These are phyloP conservation scores for Eunapius fragilis DNA, from an alignment of 37 sponge, comb jelly and placozoan species.

Conservation along the genomic window DNA sequence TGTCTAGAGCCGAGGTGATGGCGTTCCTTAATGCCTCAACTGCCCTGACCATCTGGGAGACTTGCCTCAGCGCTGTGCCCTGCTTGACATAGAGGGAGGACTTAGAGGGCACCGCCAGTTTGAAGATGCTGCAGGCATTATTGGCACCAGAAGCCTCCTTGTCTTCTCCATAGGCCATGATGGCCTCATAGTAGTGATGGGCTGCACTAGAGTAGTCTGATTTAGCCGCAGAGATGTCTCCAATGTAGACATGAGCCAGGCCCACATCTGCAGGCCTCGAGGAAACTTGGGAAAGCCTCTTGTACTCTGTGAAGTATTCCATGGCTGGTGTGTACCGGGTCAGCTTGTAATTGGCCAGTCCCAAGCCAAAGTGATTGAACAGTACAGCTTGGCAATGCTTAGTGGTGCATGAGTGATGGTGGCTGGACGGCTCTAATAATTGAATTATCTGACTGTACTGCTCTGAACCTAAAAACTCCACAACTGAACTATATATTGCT, in stretches of 20 bases:
- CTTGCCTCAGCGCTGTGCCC: constrained; percentile 10
- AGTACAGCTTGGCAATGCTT: neutral
- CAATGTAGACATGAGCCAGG: constrained; percentile 56
- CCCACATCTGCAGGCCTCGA: constrained; percentile 25
- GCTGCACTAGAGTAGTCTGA: constrained; percentile 20
- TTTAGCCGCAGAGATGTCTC: constrained; percentile 37
- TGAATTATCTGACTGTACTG: neutral
- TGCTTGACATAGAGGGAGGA: constrained; percentile 38
- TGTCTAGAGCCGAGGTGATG: constrained; percentile 4
- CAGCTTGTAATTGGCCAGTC: constrained; percentile 19
- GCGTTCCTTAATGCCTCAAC: constrained; percentile 26
- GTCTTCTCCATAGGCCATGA: constrained; percentile 9
- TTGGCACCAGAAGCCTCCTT: no score
- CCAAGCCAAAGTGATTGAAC: constrained; percentile 11
- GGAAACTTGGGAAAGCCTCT: neutral
- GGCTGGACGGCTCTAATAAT: neutral
- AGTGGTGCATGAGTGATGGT: neutral
- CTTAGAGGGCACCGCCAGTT: constrained; percentile 23
- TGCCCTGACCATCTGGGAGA: constrained; percentile 29
- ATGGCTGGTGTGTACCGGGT: neutral
- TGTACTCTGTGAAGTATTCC: constrained; percentile 2
- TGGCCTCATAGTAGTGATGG: constrained; percentile 26
- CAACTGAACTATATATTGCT: neutral
- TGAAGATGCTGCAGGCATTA: constrained; percentile 15
- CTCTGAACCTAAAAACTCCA: neutral